These are phyloP conservation scores for Luscinia megarhynchos DNA, from an alignment of 2,797 vertebrate species.

Conservation along the genomic window DNA sequence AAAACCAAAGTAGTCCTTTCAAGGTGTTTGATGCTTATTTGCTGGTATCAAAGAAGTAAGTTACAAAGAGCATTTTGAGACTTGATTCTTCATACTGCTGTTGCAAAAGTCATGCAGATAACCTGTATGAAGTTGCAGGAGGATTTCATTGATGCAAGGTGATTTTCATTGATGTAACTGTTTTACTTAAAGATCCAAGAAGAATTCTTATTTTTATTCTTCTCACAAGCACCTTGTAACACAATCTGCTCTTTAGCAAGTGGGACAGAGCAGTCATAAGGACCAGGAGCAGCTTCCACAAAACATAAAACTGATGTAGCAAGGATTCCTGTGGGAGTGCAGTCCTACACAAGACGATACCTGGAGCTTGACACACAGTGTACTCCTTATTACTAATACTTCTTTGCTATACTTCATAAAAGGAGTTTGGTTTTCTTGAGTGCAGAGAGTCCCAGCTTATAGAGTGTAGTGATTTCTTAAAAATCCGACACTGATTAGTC, in stretches of 20 bases:
- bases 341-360: background rate
- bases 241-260: background rate
- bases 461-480: no score
- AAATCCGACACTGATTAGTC: no score
- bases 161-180: background rate
- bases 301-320: background rate
- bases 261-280: background rate
- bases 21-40: background rate
- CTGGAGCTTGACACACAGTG: background rate
- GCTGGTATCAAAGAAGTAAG: background rate
- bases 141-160: background rate
- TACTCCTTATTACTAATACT: background rate
- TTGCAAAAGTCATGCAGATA: background rate
- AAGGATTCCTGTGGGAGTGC: background rate
- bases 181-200: background rate
- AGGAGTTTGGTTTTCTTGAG: background rate
- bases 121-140: background rate
- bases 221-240: background rate
- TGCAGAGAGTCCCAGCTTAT: background rate
- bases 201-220: background rate
- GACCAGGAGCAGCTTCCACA: background rate
- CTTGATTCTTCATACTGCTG: background rate
- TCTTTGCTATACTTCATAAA: background rate
- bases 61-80: background rate
- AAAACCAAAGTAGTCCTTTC: slow-evolving; percentile 4